phyloP scores from a whole-genome alignment of 2,113 vertebrate species.

The Amazona guildingii region DNA sequence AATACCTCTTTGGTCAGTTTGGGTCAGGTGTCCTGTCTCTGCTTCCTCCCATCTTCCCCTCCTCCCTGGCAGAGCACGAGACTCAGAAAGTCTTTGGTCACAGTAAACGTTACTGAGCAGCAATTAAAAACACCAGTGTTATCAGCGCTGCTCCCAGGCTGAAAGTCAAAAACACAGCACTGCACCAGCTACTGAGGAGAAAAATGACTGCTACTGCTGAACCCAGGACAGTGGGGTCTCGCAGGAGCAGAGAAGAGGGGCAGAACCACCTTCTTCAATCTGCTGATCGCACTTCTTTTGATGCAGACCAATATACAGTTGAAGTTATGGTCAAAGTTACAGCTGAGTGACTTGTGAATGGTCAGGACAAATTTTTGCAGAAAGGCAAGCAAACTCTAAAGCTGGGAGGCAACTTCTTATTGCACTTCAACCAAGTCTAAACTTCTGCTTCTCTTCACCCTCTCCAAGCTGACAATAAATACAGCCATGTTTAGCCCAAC shows the following conservation, averaged over 20 bases:
- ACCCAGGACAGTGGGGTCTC: not conserved
- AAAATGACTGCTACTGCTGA: no score
- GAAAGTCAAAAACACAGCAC: no score
- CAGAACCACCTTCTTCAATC: not conserved
- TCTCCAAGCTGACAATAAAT: not conserved
- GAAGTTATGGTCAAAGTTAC: not conserved
- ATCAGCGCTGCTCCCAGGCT: no score
- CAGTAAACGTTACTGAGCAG: no score
- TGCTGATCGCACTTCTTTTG: not conserved
- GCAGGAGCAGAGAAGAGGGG: not conserved
- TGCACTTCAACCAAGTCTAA: not conserved
- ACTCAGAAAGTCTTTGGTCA: no score
- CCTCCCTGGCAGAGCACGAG: no score
- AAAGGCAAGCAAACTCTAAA: rapidly evolving
- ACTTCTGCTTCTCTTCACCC: not conserved
- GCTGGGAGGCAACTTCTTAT: not conserved
- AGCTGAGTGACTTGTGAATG: not conserved
- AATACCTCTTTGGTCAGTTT: no score
- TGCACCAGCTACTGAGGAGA: no score
- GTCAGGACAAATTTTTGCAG: not conserved
- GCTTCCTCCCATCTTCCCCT: no score
- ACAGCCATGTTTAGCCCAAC: not conserved
- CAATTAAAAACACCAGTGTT: no score
- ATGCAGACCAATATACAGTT: not conserved
- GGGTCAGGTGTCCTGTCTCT: no score